Evolutionary conservation across 2,888 invertebrate genomes (phyloP), one percentile per base, ranked within the genome.

Genomic region (Zonitis immaculata): DNA sequence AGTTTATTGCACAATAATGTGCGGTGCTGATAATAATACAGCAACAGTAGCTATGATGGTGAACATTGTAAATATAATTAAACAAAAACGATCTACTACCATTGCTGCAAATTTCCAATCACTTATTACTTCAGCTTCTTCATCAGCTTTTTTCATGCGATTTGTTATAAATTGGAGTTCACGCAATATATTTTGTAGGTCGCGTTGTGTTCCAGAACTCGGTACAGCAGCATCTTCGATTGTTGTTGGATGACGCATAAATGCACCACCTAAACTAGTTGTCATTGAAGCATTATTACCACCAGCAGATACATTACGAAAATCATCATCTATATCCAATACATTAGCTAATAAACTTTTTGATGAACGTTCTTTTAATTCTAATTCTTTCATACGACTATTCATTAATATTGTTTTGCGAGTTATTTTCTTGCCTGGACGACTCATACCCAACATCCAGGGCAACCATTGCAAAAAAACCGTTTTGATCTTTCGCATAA

Each of bases 41-140:
- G 92, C 90, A 70, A 93, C 89, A 67, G 95, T 94, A 68, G 94
- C 93, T 75, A 93, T 87, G 77, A 94, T 85, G 72, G 94, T 95
- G 82, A 95, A 95, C 77, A 93, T 80, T 60, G 93, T 92, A 82
- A 96, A 97, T 75, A 95, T 88, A 80, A 93, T 91, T 79, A 97
- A 84, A 80, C 96, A 96, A 79, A 95, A 89, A 80, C 90, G 88
- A 80, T 97, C 96, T 74, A 97, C 94, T 74, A 96, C 96, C 93
- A 96, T 95, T 63, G 95, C 96, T 52, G 96, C 96, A 76, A 96
- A 97, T 77, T 95, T 95, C 96, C 96, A 96, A 77, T 97, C 96
- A 78, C 90, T 93, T 68, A 93, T 93, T 64, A 92, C 82, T 74
- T 95, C 95, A 52, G 89, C 88, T 73, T 94, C 93, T 69, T 94